Evolutionary conservation across 2,113 vertebrate species (phyloP).

Genomic region (Hemiprocne comata): DNA sequence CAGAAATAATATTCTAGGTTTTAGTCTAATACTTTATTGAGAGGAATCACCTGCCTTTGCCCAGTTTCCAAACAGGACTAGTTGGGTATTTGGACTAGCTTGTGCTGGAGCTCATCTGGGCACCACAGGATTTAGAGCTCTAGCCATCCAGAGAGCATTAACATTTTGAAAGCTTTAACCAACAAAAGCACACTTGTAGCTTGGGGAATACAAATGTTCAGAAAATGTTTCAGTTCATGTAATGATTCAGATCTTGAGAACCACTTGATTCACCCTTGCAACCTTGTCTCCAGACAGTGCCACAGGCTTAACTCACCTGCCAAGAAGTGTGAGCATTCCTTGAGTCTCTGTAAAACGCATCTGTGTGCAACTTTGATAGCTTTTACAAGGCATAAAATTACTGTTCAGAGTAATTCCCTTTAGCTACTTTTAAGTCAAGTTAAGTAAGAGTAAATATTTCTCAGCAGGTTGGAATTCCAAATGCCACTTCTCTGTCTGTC

Average conservation of each 20-base stretch:
- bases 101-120: not conserved
- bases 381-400: slow-evolving; percentile 69
- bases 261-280: slow-evolving; percentile 52
- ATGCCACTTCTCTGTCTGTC: slow-evolving; percentile 46
- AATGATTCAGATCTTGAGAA: slow-evolving; percentile 45
- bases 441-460: slow-evolving; percentile 69
- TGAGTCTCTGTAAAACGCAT: slow-evolving; percentile 52
- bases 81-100: not conserved
- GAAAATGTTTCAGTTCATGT: slow-evolving; percentile 62
- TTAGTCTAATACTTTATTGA: not conserved
- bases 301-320: slow-evolving; percentile 63
- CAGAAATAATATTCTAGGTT: not conserved
- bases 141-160: slow-evolving; percentile 7
- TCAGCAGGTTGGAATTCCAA: slow-evolving; percentile 63
- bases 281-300: slow-evolving; percentile 65
- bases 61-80: not conserved
- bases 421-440: slow-evolving; percentile 62
- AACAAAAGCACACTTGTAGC: slow-evolving; percentile 44
- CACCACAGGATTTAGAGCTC: slow-evolving; percentile 7
- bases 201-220: slow-evolving; percentile 55
- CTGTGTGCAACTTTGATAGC: slow-evolving; percentile 60
- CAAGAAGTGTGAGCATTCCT: slow-evolving; percentile 55
- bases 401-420: slow-evolving; percentile 52
- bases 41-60: not conserved
- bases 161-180: slow-evolving; percentile 63